These are phyloP conservation scores for Elgaria multicarinata DNA, from an alignment of 2,113 vertebrate genomes.

Conservation along the genomic window DNA sequence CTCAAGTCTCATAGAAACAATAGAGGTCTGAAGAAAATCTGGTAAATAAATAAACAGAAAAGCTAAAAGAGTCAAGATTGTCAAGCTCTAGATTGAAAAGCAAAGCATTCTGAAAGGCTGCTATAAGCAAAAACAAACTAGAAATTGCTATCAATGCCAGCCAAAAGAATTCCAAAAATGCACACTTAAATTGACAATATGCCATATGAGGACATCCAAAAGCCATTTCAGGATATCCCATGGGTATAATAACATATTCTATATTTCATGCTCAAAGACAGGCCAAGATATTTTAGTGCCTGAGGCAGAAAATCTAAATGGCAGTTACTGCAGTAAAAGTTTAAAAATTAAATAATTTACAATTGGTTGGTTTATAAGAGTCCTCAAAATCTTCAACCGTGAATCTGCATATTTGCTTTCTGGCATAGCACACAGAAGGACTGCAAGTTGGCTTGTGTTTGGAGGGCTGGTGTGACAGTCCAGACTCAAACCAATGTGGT, in stretches of 20 bases:
- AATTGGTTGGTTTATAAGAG: background rate
- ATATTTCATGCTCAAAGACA: slow-evolving; percentile 54
- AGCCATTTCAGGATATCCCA: slow-evolving; percentile 48
- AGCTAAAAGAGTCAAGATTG: background rate
- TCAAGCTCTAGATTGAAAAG: background rate
- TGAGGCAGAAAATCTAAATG: background rate
- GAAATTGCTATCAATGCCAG: slow-evolving; percentile 32
- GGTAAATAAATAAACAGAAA: background rate
- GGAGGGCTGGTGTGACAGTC: background rate
- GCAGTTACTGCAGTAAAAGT: background rate
- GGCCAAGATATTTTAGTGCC: background rate
- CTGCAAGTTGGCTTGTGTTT: background rate
- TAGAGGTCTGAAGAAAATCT: background rate
- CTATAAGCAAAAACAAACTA: slow-evolving; percentile 18
- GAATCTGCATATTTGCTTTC: background rate
- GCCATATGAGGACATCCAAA: slow-evolving; percentile 66
- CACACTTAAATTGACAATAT: slow-evolving; percentile 37
- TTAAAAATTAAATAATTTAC: background rate
- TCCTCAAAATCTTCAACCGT: background rate
- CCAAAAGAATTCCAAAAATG: slow-evolving; percentile 40
- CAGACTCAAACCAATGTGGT: background rate
- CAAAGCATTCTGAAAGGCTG: slow-evolving; percentile 20
- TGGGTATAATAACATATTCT: slow-evolving; percentile 53
- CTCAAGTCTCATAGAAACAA: background rate
- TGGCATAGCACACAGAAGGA: background rate